Evolutionary conservation across 1,140 invertebrate genomes (phyloP), one percentile per base, ranked within the genome.

Genomic region (Pseudomyrmex cubaensis): DNA sequence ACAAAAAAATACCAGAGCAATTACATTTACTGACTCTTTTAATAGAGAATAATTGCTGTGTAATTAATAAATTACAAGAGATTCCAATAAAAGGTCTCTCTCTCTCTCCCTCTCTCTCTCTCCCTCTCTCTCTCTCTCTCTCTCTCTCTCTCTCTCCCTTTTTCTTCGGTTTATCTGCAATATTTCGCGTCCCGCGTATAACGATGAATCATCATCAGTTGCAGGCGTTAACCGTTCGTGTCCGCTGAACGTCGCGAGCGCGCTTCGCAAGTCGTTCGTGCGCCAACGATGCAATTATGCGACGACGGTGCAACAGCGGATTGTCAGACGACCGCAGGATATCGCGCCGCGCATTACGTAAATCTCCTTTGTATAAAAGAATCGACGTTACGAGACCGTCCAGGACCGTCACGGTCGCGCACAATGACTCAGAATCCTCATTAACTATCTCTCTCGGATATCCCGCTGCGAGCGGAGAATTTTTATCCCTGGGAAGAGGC

Each of bases 291-390:
- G 77, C 62, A 84, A 84, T 70, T 80, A 50, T 64, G 44, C 15
- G 48, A 52, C 52, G 57, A 52, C 52, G 57, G 50, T 54, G 73
- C 12, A 17, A 35, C 61, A 15, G 17, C 52, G 63, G 35, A 67
- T 61, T 59, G 52, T 64, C 76, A 46, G 50, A 1, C 57, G 35
- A 61, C 2, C 54, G 66, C 25, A 70, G 67, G 76, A 84, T 64
- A 72, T 85, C 63, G 44, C 13, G 72, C 35, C 5, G 35, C 35
- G 35, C 35, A 35, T 85, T 85, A 85, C 84, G 84, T 76, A 85
- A 85, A 76, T 63, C 56, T 10, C 50, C 56, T 75, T 46, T n/a
- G 35, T 54, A 35, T 35, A 56, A 74, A 54, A 52, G 50, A 13
- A 73, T 75, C 17, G 80, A 44, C 20, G 15, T 75, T 62, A 62